Evolutionary conservation across 2,113 vertebrate species (phyloP).

Genomic region (Amblyopsis rosae): DNA sequence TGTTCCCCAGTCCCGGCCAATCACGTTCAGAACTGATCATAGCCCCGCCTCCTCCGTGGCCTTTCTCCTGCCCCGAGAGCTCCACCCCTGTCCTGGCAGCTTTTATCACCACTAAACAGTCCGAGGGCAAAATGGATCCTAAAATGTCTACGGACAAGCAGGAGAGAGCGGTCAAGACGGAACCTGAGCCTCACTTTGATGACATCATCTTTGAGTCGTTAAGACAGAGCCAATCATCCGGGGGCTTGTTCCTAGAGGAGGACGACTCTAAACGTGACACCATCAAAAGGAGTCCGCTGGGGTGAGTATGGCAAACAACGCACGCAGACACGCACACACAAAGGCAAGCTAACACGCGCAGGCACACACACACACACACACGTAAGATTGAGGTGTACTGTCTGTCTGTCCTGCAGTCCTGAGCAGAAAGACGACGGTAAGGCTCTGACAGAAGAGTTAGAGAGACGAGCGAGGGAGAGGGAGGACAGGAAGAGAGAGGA

Average conservation of each 20-base stretch:
- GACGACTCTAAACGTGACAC: slow-evolving; percentile 62
- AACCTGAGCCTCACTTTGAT: slow-evolving; percentile 44
- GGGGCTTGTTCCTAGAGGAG: slow-evolving; percentile 58
- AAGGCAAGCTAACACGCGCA: background rate
- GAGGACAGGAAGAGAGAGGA: slow-evolving; percentile 3
- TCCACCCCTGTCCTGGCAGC: slow-evolving; percentile 49
- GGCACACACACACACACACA: background rate
- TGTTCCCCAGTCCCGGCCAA: slow-evolving; percentile 67
- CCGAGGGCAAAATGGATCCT: slow-evolving; percentile 14
- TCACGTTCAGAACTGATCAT: slow-evolving; percentile 61
- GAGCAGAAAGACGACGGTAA: slow-evolving; percentile 58
- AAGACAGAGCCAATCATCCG: slow-evolving; percentile 39
- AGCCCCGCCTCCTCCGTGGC: slow-evolving; percentile 73
- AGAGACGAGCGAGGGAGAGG: slow-evolving; percentile 18
- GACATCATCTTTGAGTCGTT: slow-evolving; percentile 44
- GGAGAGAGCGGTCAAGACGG: slow-evolving; percentile 29
- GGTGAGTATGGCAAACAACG: slow-evolving; percentile 56
- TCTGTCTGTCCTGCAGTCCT: slow-evolving; percentile 69
- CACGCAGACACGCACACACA: background rate
- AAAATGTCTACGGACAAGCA: slow-evolving; percentile 26
- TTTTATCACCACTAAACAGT: slow-evolving; percentile 59
- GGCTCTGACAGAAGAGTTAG: slow-evolving; percentile 36
- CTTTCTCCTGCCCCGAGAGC: slow-evolving; percentile 63
- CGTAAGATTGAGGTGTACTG: slow-evolving; percentile 44
- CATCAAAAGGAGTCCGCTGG: slow-evolving; percentile 64